Evolutionary conservation across 2,113 vertebrate species (phyloP).

Genomic region (Peucedramus taeniatus): DNA sequence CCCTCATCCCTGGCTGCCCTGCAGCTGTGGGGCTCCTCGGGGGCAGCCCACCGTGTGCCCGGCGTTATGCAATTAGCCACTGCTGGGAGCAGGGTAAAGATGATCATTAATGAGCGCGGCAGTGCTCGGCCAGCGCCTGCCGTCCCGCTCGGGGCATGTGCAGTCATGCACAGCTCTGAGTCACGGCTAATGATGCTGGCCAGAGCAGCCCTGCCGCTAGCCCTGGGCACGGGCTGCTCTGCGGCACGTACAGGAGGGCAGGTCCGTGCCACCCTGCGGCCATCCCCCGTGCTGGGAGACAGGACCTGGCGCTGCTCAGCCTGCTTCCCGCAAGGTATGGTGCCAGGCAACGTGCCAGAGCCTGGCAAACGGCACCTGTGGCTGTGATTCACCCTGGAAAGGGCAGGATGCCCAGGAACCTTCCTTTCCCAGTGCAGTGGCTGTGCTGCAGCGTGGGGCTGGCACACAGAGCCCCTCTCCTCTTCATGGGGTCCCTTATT

Average conservation of each 20-base stretch:
- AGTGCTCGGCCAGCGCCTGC: not conserved
- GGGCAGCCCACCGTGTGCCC: not conserved
- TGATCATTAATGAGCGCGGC: not conserved
- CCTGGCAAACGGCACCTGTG: not conserved
- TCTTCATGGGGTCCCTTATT: not conserved
- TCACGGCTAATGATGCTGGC: not conserved
- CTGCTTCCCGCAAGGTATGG: not conserved
- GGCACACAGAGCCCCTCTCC: fast-evolving
- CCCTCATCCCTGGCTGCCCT: fast-evolving
- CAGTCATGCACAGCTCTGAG: not conserved
- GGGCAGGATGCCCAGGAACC: not conserved
- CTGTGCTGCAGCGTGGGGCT: fast-evolving
- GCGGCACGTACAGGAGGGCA: not conserved
- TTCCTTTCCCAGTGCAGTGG: not conserved
- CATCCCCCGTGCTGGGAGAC: fast-evolving
- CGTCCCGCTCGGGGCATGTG: not conserved
- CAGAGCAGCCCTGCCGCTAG: not conserved
- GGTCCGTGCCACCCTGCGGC: fast-evolving
- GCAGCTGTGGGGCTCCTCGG: fast-evolving
- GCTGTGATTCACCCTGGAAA: not conserved
- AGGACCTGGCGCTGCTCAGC: not conserved
- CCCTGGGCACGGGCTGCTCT: not conserved
- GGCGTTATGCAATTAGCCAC: not conserved
- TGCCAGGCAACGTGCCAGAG: not conserved
- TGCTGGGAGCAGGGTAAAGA: not conserved